A percentile compares a stretch with the other conserved stretches of the same genome.
Conservation (phyloP, 2,113 vertebrate species). For the Kryptolebias marmoratus region DNA sequence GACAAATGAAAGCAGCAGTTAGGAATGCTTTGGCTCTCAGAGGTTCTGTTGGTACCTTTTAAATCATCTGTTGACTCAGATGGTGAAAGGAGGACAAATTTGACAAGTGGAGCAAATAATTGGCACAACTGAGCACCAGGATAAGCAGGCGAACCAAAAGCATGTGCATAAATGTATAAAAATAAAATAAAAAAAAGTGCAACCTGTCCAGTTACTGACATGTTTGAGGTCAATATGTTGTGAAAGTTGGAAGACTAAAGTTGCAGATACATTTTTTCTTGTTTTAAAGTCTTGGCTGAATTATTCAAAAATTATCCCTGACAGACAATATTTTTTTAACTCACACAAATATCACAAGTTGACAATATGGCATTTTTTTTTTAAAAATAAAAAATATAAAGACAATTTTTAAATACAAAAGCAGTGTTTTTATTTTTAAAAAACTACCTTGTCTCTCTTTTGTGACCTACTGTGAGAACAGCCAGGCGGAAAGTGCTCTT, state of each 20-base stretch:
- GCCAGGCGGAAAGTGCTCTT: slow-evolving; percentile 41
- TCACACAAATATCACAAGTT: no score
- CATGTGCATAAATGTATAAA: slow-evolving; percentile 37
- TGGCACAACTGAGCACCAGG: slow-evolving; percentile 72
- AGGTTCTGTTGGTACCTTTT: slow-evolving; percentile 75
- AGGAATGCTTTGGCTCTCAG: slow-evolving; percentile 71
- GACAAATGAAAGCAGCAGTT: slow-evolving; percentile 76
- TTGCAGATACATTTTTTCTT: no score
- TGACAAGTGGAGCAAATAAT: slow-evolving; percentile 80
- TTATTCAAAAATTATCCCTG: no score
- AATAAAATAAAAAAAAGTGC: neutral
- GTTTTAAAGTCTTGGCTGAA: no score
- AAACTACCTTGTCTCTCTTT: neutral
- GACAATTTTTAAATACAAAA: no score
- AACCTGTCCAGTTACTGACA: no score
- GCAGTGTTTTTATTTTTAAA: no score
- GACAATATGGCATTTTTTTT: neutral
- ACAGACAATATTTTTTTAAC: no score
- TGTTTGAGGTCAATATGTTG: no score
- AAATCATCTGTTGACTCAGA: slow-evolving; percentile 73
- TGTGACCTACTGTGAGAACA: slow-evolving; percentile 21
- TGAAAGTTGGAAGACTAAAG: no score
- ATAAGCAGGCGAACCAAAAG: slow-evolving; percentile 66
- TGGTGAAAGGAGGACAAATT: slow-evolving; percentile 75
- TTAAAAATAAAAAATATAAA: slow-evolving; percentile 22